Base-by-base conservation (phyloP, 2,113 vertebrate genomes). In the Cathartes aura region DNA sequence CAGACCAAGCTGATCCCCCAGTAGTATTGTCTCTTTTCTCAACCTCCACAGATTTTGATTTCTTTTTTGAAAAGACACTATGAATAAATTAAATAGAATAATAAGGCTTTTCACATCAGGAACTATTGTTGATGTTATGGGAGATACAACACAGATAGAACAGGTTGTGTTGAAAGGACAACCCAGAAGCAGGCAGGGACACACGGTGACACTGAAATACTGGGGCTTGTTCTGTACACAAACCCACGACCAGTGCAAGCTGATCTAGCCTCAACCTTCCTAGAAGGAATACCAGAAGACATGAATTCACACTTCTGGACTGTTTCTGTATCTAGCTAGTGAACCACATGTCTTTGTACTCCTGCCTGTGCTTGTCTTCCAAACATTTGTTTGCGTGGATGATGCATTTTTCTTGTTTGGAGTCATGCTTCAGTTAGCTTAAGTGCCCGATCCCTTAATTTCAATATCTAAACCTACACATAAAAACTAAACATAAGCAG, bases 231-330 rank as follows among this genome's bases (percentile, higher is more conserved):
- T 82, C 60, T 74, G 21, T 2, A 74, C 3, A 3, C 55, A 94
- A 78, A 62, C 5, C 12, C 30, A 17, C 0, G 0, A 47, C 7
- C 17, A 34, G 0, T 10, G 24, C 42, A 71, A 32, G 52, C 27
- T 45, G 14, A 82, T 53, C 42, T 8, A 74, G 36, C 30, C 64
- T 85, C 78, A 56, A 1, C 6, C 15, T 26, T 45, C 62, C 21
- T 13, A 21, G 36, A 45, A 71, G 15, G 38, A 92, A 53, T 6
- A 43, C 8, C 12, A 8, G 16, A 74, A 62, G 17, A 53, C 42
- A 30, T 5, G 9, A 84, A 78, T 66, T 56, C 1, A 5, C 23
- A 29, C 8, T 48, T 50, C 38, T 72, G 26, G 48, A 68, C 23
- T 59, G 20, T 34, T 68, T 70, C 30, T 71, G 12, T 58, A 40